Evolutionary conservation across 2,113 vertebrate species (phyloP), one percentile per base, ranked within the genome.

Genomic region (Triplophysa dalaica): DNA sequence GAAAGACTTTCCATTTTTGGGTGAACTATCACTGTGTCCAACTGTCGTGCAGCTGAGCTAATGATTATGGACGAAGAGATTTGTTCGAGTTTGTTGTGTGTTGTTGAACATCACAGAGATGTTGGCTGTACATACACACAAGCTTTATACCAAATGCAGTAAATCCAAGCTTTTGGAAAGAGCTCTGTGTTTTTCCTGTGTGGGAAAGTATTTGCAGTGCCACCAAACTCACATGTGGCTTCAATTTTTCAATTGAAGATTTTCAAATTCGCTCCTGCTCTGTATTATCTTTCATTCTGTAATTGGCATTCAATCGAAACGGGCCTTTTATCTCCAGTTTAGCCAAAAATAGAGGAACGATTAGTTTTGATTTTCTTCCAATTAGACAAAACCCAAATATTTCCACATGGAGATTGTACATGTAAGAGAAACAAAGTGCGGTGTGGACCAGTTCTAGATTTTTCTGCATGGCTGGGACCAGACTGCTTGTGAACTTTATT

Each of bases 141-240:
- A 70, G 81, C 85, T 82, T 84, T 70, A 75, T 84, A 81, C 50
- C 17, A 19, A 21, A n/a, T 86, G 82, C 84, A 78, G 79, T 87
- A 87, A 89, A 89, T 86, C 81, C 86, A 52, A 75, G 70, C 80
- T 80, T 80, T 76, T 70, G 75, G 79, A 69, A 6, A 66, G 66
- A 41, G 26, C 70, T 80, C 81, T 77, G 72, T 70, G 61, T 43
- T 68, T 75, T 82, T 79, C 68, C 58, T 43, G 70, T 73, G 80
- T 92, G 91, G 90, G 89, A 93, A 93, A 93, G 87, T 90, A 87
- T 91, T 89, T 81, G 85, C 75, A 87, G 85, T 83, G 77, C 87
- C n/a, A 84, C 79, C 79, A 86, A 86, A 86, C 85, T 83, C 80
- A 89, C 92, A 93, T 91, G 89, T 92, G 91, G 90, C 88, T 91